Evolutionary conservation across 2,797 vertebrate species (phyloP).

Genomic region (Falco novaeseelandiae): DNA sequence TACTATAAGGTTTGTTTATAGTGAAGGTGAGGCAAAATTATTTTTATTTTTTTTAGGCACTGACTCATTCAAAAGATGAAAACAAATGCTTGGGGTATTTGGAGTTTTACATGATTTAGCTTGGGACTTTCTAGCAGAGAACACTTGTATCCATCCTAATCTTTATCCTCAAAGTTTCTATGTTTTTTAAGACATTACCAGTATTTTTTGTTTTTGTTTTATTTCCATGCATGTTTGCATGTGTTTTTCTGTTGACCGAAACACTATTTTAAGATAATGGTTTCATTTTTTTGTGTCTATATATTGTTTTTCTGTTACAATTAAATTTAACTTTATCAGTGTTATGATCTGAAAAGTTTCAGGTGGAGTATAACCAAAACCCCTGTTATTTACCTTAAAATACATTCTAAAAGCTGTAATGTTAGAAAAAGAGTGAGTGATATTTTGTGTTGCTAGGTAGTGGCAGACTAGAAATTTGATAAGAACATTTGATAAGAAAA

Average conservation of each 20-base stretch:
- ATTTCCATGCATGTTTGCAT: neutral
- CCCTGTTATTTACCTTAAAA: neutral
- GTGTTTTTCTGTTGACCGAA: neutral
- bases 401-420: neutral
- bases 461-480: neutral
- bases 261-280: neutral
- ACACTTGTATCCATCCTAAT: neutral
- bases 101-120: neutral
- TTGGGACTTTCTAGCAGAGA: neutral
- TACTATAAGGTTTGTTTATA: neutral
- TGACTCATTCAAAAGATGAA: neutral
- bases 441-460: neutral
- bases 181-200: neutral
- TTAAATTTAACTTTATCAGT: neutral
- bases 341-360: neutral
- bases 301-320: neutral
- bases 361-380: neutral
- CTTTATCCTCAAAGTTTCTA: neutral
- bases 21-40: neutral
- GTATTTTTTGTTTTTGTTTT: neutral
- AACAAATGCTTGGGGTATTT: neutral
- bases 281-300: neutral
- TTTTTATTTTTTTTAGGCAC: neutral
- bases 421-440: neutral
- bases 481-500: neutral